These are phyloP conservation scores for Ageneiosus marmoratus DNA, from an alignment of 2,113 vertebrate genomes.

Conservation along the genomic window DNA sequence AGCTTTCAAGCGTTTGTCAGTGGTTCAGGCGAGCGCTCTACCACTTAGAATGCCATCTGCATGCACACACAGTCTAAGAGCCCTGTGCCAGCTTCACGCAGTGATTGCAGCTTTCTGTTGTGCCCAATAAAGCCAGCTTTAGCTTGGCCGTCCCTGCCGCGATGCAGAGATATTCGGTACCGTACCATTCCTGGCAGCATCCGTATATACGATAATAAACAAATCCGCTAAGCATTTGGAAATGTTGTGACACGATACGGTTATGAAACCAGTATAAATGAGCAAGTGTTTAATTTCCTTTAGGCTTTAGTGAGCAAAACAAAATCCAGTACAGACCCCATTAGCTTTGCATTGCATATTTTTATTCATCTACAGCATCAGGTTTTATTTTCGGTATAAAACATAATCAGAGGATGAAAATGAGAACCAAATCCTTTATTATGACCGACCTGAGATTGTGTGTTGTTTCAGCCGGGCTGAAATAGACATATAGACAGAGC, in stretches of 20 bases:
- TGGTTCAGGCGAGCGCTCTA: conserved; percentile 20
- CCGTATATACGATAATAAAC: not conserved
- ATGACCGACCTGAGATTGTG: conserved; percentile 15
- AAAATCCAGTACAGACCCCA: not conserved
- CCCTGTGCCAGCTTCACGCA: conserved; percentile 19
- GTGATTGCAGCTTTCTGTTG: conserved; percentile 30
- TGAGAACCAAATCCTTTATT: conserved; percentile 23
- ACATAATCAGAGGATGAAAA: conserved; percentile 11
- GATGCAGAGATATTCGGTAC: conserved; percentile 6
- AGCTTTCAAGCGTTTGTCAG: conserved; percentile 35
- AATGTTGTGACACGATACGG: not conserved
- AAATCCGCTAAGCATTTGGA: conserved; percentile 2
- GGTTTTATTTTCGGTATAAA: not conserved
- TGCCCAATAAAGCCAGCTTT: conserved; percentile 18
- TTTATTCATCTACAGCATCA: not conserved
- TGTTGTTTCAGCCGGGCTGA: conserved; percentile 11
- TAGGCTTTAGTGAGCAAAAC: not conserved
- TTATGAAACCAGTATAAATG: not conserved
- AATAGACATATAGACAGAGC: conserved; percentile 8
- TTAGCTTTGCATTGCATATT: not conserved
- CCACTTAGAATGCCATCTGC: conserved; percentile 52
- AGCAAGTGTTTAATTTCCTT: conserved; percentile 11
- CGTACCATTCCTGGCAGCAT: not conserved
- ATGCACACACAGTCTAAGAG: conserved; percentile 6
- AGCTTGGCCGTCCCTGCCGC: conserved; percentile 1